Base-by-base conservation (phyloP, 2,888 invertebrate species). In the Calliphora vomitoria region DNA sequence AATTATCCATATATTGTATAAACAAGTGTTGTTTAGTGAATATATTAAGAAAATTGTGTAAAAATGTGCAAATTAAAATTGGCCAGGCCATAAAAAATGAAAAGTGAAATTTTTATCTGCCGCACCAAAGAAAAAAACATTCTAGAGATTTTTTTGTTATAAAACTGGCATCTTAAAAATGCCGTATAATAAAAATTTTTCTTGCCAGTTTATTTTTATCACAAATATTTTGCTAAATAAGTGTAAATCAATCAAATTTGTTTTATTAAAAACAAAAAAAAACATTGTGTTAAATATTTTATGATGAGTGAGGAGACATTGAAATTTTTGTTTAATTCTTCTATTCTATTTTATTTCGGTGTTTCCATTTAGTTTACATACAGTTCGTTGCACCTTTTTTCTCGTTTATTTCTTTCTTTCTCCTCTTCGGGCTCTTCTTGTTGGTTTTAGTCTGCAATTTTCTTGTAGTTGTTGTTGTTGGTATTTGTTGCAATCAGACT, bases 311-410 rank as follows among this genome's bases (percentile, higher is more conserved):
- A 60, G 72, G 69, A 60, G 72, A 60, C 55, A 66, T 74, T 74
- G 55, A 66, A 75, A 35, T 58, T 75, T 83, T 53, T 62, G n/a
- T 10, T 53, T 64, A 44, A 44, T 44, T 44, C 11, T 62, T 72
- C 20, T 47, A 62, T 71, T 82, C 25, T 68, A n/a, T 15, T 64
- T 35, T 72, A 25, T 79, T 75, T 83, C 62, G 83, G 66, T 44
- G 15, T 72, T 80, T 82, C 31, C 13, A 76, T 81, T 79, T 78
- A 83, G 80, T 87, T 84, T 84, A 76, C 76, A 79, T 81, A 71
- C 76, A 87, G 87, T 87, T 87, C 84, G 87, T 87, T 86, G 87
- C 86, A 86, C 84, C 87, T 87, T 87, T 86, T 87, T 76, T 86
- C 74, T 60, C 79, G 47, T 76, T 74, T 82, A 41, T 20, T 76